Evolutionary conservation across 2,113 vertebrate genomes (phyloP), one percentile per base, ranked within the genome.

Genomic region (Brienomyrus brachyistius): DNA sequence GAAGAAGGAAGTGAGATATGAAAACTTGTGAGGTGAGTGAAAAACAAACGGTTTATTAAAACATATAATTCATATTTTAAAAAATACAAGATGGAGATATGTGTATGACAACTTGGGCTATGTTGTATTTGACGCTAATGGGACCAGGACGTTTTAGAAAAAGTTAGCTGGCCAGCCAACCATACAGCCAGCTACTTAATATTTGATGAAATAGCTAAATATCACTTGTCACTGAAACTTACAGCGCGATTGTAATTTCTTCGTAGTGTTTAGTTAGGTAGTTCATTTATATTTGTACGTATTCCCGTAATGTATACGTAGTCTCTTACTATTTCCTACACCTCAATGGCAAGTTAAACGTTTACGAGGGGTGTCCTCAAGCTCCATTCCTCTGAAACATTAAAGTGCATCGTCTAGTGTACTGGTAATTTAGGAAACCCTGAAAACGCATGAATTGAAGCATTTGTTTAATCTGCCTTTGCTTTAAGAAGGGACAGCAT

Each of bases 1-100:
- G 83, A 86, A 86, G 19, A 47, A 86, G 83, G 83, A 86, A 86
- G 83, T 86, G 23, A 27, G 45, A 86, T n/a, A 51, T 86, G 83
- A 51, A 86, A 86, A 86, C 83, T 86, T 86, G 48, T 50, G 83
- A 86, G 19, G 83, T 86, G 17, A 48, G 83, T 86, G 45, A 43
- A 86, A 45, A 51, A 86, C 45, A 45, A 13, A 50, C 45, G 21
- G 8, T 51, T 48, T 86, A 23, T 50, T 84, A 48, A 84, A 84
- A 84, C 47, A 11, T 84, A 4, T 4, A 70, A 43, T 80, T 80
- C 15, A 80, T 8, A 80, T 43, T 80, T 80, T 43, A 19, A 5
- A 40, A 80, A 80, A 80, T 80, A 19, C 4, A 80, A 80, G 35
- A 43, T 80, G 15, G 17, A 8, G 2, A 43, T 43, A 8, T 80